phyloP scores from a whole-genome alignment of 2,888 invertebrate species.

The Metallyticus violacea region DNA sequence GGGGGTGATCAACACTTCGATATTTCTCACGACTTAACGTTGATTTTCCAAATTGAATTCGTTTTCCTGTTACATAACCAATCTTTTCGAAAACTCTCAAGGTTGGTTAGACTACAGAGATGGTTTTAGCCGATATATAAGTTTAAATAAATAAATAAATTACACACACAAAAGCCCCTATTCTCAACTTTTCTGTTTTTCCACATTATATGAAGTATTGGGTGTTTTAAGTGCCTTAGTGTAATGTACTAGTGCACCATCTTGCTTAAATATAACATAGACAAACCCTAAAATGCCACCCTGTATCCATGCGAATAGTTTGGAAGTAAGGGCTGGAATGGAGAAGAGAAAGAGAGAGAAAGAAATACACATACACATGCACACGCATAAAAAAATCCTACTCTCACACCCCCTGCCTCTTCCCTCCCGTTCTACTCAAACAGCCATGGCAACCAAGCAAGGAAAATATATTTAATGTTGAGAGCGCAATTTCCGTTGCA shows the following conservation, averaged over 20 bases:
- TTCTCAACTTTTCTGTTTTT: too few relatives aligned
- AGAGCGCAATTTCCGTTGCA: conserved; percentile 1
- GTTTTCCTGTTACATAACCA: too few relatives aligned
- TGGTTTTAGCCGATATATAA: too few relatives aligned
- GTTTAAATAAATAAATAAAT: too few relatives aligned
- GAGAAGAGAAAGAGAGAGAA: background rate
- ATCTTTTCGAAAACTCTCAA: too few relatives aligned
- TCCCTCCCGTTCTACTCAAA: background rate
- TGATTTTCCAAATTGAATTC: too few relatives aligned
- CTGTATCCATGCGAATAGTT: background rate
- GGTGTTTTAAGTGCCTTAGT: too few relatives aligned
- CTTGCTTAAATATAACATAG: background rate
- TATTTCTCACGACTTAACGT: too few relatives aligned
- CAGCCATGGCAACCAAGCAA: background rate
- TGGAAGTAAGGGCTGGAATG: background rate
- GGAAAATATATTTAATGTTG: background rate
- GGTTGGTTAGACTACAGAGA: too few relatives aligned
- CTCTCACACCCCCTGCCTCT: background rate
- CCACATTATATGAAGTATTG: too few relatives aligned
- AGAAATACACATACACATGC: background rate
- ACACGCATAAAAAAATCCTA: background rate
- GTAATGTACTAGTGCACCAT: background rate
- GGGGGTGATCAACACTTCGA: too few relatives aligned
- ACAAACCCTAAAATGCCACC: background rate
- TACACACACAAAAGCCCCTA: too few relatives aligned